Base-by-base conservation (phyloP, 2,797 vertebrate species). In the Pampus argenteus region DNA sequence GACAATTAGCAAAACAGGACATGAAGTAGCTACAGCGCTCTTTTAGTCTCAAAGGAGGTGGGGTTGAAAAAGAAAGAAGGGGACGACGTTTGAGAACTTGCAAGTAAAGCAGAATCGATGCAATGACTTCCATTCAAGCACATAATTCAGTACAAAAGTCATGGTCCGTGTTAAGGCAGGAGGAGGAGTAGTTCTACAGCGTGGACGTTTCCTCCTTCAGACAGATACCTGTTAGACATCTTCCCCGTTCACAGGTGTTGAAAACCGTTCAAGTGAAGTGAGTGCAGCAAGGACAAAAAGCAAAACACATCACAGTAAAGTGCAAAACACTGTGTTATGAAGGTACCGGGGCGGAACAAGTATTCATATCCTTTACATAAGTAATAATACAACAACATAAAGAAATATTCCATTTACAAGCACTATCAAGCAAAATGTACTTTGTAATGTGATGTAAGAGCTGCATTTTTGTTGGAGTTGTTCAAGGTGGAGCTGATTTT, bases 81-180 rank as follows among this genome's bases (percentile, higher is more conserved):
- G 56, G 51, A 51, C 42, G 44, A 75, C 49, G 50, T 79, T 61
- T 11, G 10, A 62, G 29, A 81, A 70, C 26, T 57, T 60, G 55
- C 58, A 72, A 85, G 73, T 54, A 76, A 86, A 67, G 69, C 44
- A 56, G 72, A 79, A 73, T 15, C 55, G 73, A 78, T n/a, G 52
- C 69, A 65, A 45, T 44, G 23, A 65, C 48, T 84, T 74, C 51
- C 65, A 67, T 67, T 57, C 57, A 69, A 38, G 76, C 69, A 73
- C 23, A 54, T 78, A 61, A 87, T 85, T 81, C 73, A 72, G 82
- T 79, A 67, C 47, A 79, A 81, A 86, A 83, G 80, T 74, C 68
- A 82, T 83, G 78, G 71, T 51, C 50, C 66, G 60, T 75, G 64
- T 87, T 79, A 79, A 73, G n/a, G 60, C 63, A 34, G 61, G 58